Evolutionary conservation across 2,888 invertebrate species (phyloP).

Genomic region (Macropis europaea): DNA sequence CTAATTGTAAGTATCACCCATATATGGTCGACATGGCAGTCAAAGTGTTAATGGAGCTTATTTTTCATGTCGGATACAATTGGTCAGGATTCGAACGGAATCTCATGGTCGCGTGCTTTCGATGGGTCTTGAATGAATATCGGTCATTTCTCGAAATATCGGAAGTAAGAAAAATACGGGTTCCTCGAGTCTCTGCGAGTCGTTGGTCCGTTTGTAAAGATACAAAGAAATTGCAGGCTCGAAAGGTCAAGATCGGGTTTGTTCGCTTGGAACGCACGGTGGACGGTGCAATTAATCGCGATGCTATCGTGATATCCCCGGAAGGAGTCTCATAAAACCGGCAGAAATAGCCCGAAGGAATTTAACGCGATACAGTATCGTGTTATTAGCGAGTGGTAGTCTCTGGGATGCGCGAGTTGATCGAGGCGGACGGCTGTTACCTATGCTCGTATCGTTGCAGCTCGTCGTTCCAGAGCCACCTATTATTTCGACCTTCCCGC

Average conservation of each 20-base stretch:
- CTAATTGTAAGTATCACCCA: too few species aligned
- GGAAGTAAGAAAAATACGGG: constrained; percentile 1
- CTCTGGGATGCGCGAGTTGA: constrained; percentile 12
- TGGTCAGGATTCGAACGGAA: too few species aligned
- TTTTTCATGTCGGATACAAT: too few species aligned
- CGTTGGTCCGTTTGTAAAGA: constrained; percentile 1
- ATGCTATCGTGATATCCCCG: constrained; percentile 42
- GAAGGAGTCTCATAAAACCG: constrained; percentile 31
- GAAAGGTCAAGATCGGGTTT: constrained; percentile 60
- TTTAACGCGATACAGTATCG: constrained; percentile 41
- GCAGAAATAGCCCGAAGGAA: constrained; percentile 49
- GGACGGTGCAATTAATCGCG: constrained; percentile 51
- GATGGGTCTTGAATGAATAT: too few species aligned
- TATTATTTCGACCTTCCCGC: constrained; percentile 61
- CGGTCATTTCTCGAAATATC: background rate
- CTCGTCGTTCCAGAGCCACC: constrained; percentile 14
- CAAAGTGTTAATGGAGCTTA: too few species aligned
- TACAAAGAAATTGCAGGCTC: constrained; percentile 35
- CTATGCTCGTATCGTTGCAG: constrained; percentile 17
- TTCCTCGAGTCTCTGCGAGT: background rate
- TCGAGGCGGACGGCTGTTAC: constrained; percentile 6
- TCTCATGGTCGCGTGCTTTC: too few species aligned
- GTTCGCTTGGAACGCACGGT: constrained; percentile 38
- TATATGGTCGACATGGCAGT: too few species aligned
- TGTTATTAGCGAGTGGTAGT: constrained; percentile 27